Conservation (phyloP, 2,888 invertebrate species). For the Liposcelis brunnea region DNA sequence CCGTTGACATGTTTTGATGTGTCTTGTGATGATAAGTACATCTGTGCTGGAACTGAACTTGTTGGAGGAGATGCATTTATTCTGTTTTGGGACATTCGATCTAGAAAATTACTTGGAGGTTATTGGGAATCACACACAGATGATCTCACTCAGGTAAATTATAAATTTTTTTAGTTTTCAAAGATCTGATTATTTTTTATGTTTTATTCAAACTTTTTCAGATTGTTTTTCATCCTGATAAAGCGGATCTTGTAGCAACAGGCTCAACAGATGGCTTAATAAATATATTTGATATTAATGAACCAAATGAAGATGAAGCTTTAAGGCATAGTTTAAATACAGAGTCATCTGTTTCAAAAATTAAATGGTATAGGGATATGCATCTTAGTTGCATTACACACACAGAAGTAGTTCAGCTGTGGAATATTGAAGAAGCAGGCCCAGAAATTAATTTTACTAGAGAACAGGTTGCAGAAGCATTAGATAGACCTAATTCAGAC, state of each 20-base stretch:
- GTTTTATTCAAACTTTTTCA: slow-evolving; percentile 21
- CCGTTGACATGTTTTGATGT: slow-evolving; percentile 56
- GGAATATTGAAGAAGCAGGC: slow-evolving; percentile 45
- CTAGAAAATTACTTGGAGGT: slow-evolving; percentile 42
- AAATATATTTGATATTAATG: slow-evolving; percentile 62
- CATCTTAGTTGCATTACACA: not conserved
- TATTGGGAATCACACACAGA: slow-evolving; percentile 74
- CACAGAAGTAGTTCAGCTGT: slow-evolving; percentile 31
- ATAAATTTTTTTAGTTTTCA: not conserved
- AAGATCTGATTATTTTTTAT: not conserved
- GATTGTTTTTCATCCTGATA: slow-evolving; percentile 52
- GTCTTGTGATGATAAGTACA: slow-evolving; percentile 45
- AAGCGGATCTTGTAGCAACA: slow-evolving; percentile 47
- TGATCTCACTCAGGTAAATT: slow-evolving; percentile 50
- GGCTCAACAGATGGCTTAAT: slow-evolving; percentile 73
- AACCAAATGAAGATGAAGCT: slow-evolving; percentile 62
- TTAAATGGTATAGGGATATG: not conserved
- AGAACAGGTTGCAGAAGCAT: slow-evolving; percentile 33
- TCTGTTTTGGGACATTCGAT: slow-evolving; percentile 63
- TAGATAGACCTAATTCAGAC: slow-evolving; percentile 23
- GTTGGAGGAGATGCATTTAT: slow-evolving; percentile 51
- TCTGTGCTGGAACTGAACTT: slow-evolving; percentile 60
- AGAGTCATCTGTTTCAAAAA: slow-evolving; percentile 50
- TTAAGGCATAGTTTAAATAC: slow-evolving; percentile 58
- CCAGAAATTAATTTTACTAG: slow-evolving; percentile 38